Evolutionary conservation across 2,888 invertebrate species (phyloP), one percentile per base, ranked within the genome.

Genomic region (Melitaea athalia): DNA sequence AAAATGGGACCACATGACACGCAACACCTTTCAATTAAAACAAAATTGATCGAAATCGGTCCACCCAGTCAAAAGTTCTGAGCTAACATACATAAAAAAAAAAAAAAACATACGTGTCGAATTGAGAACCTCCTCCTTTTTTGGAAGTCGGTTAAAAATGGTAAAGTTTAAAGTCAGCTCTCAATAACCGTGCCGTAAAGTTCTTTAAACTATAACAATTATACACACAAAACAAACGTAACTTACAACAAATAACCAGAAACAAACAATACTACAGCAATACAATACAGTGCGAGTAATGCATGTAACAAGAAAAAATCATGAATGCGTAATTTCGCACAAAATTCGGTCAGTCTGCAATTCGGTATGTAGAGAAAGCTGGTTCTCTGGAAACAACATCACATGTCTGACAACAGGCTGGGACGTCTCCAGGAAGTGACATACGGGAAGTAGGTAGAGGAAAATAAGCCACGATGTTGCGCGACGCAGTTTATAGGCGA

Each of bases 401-500:
- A 84, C 81, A 81, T 81, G 82, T 78, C 81, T 81, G 81, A 84
- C 82, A 82, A 81, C 83, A 81, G 82, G 77, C 85, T 87, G 89
- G 79, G 84, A 82, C 83, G 85, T 83, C 85, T 86, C 85, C 88
- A 87, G 89, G 90, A 91, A 90, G 84, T 79, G 77, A 81, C 79
- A 82, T 81, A 77, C 86, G 87, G 89, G 90, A 90, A 90, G 88
- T 81, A 81, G 82, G 88, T 81, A 81, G 82, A 82, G 82, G 86
- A 87, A 86, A 86, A 85, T 84, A 83, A 79, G 82, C 84, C 62
- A 50, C 53, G 52, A 75, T 75, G 72, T 75, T 71, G 52, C 61
- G n/a, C 72, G 79, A 79, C 61, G 1, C 72, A 78, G 82, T 75
- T 63, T 17, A 69, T 5, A 55, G 68, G 75, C 74, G 59, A 60